These are phyloP conservation scores for human DNA, from an alignment of 2,113 vertebrate species.

Conservation along the genomic window GRCh38 chr3:60120501-60121000, in stretches of 20 bases:
- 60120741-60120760: neutral
- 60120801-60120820: neutral
- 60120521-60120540: slow-evolving; percentile 82
- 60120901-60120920: neutral
- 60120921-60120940: neutral
- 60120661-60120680: neutral
- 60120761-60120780: neutral
- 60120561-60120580: slow-evolving; percentile 71
- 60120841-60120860: neutral
- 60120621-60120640: neutral
- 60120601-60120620: slow-evolving; percentile 28
- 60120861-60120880: neutral
- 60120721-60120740: neutral
- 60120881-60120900: neutral
- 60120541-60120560: slow-evolving; percentile 25
- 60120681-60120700: neutral
- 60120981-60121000: neutral
- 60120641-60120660: slow-evolving; percentile 23
- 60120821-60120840: neutral
- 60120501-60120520: slow-evolving; percentile 67
- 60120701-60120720: neutral
- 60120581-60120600: slow-evolving; percentile 52
- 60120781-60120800: neutral
- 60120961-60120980: neutral
- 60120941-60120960: neutral